These are phyloP conservation scores for Phorcus lineatus DNA, from an alignment of 2,888 invertebrate genomes.

Conservation along the genomic window DNA sequence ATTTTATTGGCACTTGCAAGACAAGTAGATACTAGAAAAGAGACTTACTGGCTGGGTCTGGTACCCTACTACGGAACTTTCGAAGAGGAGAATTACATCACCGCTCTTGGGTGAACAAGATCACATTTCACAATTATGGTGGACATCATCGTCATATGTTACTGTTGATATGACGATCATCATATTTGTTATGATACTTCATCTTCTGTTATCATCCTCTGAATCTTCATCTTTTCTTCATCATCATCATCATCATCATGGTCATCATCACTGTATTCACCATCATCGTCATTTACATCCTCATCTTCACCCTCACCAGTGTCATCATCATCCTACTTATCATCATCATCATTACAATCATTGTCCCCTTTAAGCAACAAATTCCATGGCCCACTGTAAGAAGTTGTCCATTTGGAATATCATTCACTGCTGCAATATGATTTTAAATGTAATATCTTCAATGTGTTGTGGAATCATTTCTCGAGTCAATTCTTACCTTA, in stretches of 20 bases:
- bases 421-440: neutral
- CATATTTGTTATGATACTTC: neutral
- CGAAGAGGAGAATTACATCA: too few relatives aligned
- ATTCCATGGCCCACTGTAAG: too few relatives aligned
- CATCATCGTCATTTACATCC: neutral
- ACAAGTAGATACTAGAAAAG: too few relatives aligned
- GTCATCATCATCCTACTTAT: neutral
- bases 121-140: neutral
- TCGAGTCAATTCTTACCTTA: too few relatives aligned
- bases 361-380: too few relatives aligned
- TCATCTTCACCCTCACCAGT: neutral
- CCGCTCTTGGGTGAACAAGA: too few relatives aligned
- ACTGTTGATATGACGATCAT: neutral
- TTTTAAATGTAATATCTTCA: too few relatives aligned
- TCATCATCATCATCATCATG: slow-evolving; percentile 24
- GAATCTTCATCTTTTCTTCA: slow-evolving; percentile 20
- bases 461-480: too few relatives aligned
- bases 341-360: too few relatives aligned
- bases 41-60: too few relatives aligned
- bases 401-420: neutral
- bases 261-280: slow-evolving; percentile 15
- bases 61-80: too few relatives aligned
- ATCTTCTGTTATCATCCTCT: neutral
- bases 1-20: too few relatives aligned
- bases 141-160: neutral